Evolutionary conservation across 2,888 invertebrate genomes (phyloP).

Genomic region (Hypena proboscidalis): DNA sequence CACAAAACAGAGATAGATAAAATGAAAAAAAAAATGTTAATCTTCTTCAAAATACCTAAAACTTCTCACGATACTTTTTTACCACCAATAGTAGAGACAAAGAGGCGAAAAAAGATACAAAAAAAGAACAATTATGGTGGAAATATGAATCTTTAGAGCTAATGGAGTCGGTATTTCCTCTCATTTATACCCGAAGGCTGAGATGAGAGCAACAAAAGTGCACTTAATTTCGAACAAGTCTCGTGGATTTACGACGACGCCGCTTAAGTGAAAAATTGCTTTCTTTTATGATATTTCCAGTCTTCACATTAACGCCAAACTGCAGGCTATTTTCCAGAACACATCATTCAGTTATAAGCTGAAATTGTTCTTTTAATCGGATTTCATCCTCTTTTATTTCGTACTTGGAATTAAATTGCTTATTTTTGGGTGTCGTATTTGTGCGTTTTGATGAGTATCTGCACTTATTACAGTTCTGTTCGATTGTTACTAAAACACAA

Average conservation of each 20-base stretch:
- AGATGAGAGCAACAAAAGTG: conserved; percentile 61
- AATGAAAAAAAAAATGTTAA: too few relatives aligned
- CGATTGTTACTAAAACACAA: too few relatives aligned
- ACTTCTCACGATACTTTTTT: too few relatives aligned
- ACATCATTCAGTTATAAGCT: conserved; percentile 16
- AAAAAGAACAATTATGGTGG: too few relatives aligned
- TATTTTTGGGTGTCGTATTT: background rate
- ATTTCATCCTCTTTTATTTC: conserved; percentile 3
- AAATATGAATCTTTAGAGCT: conserved; percentile 3
- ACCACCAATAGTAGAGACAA: too few relatives aligned
- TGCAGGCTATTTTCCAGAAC: conserved; percentile 24
- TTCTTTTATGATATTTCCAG: conserved; percentile 65
- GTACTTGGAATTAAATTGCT: background rate
- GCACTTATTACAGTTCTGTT: too few relatives aligned
- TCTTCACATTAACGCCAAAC: conserved; percentile 35
- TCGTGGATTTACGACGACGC: conserved; percentile 63
- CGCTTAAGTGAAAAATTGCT: conserved; percentile 69
- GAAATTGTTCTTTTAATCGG: conserved; percentile 7
- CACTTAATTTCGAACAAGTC: conserved; percentile 69
- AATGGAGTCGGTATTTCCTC: conserved; percentile 24
- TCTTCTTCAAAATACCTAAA: too few relatives aligned
- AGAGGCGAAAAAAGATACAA: too few relatives aligned
- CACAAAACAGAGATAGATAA: too few relatives aligned
- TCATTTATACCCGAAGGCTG: conserved; percentile 42
- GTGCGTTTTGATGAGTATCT: background rate